Percentiles rank a stretch among this genome's conserved stretches.
Conservation (phyloP, 2,888 invertebrate species). For the Agonopterix alstromeriana region DNA sequence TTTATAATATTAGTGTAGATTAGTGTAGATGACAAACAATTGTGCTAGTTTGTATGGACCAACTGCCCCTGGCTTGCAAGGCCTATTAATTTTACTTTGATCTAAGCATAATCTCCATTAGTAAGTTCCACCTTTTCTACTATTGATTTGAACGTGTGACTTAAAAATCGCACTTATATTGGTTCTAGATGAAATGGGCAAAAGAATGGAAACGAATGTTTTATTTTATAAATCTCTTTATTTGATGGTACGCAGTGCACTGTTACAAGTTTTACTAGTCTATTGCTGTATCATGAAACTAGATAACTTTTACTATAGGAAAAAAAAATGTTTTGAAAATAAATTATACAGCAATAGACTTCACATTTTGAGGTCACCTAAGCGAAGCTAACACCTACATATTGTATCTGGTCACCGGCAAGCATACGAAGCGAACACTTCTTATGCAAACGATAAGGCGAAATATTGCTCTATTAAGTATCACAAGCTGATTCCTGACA, state of each 20-base stretch:
- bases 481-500: background rate
- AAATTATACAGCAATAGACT: constrained; percentile 29
- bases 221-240: constrained; percentile 57
- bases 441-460: constrained; percentile 19
- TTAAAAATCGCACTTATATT: too few species aligned
- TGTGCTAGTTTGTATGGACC: too few species aligned
- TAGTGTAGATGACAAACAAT: too few species aligned
- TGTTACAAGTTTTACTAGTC: constrained; percentile 25
- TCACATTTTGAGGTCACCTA: constrained; percentile 18
- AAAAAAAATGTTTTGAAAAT: background rate
- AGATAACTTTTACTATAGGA: background rate
- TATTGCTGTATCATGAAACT: constrained; percentile 2
- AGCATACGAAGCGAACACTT: constrained; percentile 13
- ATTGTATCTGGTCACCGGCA: background rate
- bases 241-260: constrained; percentile 57
- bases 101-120: too few species aligned
- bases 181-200: too few species aligned
- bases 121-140: too few species aligned
- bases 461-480: constrained; percentile 15
- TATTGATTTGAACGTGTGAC: too few species aligned
- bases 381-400: constrained; percentile 23
- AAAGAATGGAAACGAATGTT: background rate
- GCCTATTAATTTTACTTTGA: too few species aligned
- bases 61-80: too few species aligned
- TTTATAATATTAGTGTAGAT: too few species aligned